phyloP scores from a whole-genome alignment of 2,113 vertebrate genomes.

The Agelaius tricolor region DNA sequence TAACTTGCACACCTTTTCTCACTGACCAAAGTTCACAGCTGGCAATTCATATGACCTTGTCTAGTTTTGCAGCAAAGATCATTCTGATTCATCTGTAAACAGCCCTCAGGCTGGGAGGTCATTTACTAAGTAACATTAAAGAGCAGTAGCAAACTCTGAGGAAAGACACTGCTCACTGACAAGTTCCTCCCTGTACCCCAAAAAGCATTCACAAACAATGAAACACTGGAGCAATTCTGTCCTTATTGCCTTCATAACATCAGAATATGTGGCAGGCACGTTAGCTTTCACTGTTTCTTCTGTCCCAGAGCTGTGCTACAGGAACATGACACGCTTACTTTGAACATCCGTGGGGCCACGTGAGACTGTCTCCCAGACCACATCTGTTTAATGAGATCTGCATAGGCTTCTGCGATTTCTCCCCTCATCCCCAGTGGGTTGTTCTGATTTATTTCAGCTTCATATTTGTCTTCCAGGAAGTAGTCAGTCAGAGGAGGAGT shows the following conservation, averaged over 20 bases:
- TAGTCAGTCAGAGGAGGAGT: slow-evolving; percentile 91
- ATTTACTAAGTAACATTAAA: not conserved
- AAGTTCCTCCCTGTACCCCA: not conserved
- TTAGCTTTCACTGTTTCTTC: not conserved
- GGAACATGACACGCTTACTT: slow-evolving; percentile 76
- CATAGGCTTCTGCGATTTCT: slow-evolving; percentile 95
- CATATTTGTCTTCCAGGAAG: slow-evolving; percentile 91
- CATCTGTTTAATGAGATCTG: slow-evolving; percentile 95
- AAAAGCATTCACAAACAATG: not conserved
- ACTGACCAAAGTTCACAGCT: not conserved
- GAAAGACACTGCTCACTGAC: not conserved
- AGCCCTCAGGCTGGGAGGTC: not conserved
- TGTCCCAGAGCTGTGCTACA: not conserved
- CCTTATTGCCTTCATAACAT: not conserved
- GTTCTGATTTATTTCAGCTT: slow-evolving; percentile 93
- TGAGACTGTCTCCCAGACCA: slow-evolving; percentile 92
- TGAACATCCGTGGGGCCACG: slow-evolving; percentile 92
- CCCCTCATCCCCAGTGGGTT: slow-evolving; percentile 98
- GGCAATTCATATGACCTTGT: not conserved
- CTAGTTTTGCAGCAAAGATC: not conserved
- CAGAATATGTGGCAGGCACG: not conserved
- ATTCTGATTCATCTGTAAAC: not conserved
- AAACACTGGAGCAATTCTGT: not conserved
- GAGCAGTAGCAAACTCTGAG: not conserved
- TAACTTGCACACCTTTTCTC: not conserved